Evolutionary conservation across 2,888 invertebrate species (phyloP).

Genomic region (Anthophora plumipes): DNA sequence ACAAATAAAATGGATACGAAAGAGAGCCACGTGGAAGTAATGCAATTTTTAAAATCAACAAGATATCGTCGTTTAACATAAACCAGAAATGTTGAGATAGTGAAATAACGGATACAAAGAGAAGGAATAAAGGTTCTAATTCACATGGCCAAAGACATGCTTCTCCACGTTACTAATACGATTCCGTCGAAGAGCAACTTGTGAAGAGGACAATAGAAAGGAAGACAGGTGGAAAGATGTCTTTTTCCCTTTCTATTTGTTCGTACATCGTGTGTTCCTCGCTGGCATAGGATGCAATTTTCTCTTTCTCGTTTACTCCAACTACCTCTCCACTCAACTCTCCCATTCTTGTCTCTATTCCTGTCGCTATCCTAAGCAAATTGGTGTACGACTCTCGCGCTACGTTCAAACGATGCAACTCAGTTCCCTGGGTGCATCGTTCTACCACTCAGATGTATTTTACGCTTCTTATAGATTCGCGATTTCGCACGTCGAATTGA

Average conservation of each 20-base stretch:
- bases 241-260: neutral
- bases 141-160: slow-evolving; percentile 30
- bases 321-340: slow-evolving; percentile 23
- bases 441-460: slow-evolving; percentile 26
- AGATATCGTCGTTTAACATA: slow-evolving; percentile 6
- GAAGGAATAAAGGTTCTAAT: slow-evolving; percentile 30
- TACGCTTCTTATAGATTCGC: neutral
- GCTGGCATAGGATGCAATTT: slow-evolving; percentile 52
- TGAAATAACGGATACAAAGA: neutral
- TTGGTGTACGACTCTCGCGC: slow-evolving; percentile 52
- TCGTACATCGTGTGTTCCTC: slow-evolving; percentile 18
- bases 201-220: slow-evolving; percentile 28
- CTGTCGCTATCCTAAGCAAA: slow-evolving; percentile 57
- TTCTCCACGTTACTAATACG: slow-evolving; percentile 56
- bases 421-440: slow-evolving; percentile 29
- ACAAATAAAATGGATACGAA: neutral
- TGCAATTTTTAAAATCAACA: slow-evolving; percentile 31
- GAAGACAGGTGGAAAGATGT: neutral
- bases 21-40: neutral
- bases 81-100: neutral
- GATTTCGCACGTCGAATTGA: too few relatives aligned
- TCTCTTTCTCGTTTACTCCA: slow-evolving; percentile 50
- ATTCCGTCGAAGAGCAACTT: slow-evolving; percentile 42
- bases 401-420: slow-evolving; percentile 23
- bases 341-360: slow-evolving; percentile 36